Conservation (phyloP, 2,888 invertebrate species). For the Ectemnius cavifrons region DNA sequence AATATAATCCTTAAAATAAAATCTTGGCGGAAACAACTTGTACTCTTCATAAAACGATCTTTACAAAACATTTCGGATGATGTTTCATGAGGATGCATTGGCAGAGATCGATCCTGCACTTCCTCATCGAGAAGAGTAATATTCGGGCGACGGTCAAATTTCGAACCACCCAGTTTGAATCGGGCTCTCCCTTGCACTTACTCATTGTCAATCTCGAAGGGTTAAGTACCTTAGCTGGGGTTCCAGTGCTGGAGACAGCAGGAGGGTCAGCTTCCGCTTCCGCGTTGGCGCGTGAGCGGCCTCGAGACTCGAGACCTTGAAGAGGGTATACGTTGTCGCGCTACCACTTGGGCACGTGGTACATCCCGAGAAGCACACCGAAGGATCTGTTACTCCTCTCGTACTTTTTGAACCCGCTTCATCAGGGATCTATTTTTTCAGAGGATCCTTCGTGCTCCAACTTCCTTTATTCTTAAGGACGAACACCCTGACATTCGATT, state of each 20-base stretch:
- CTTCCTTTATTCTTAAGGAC: background rate
- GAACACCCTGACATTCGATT: too few relatives aligned
- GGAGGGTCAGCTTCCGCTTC: constrained; percentile 75
- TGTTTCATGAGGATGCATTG: too few relatives aligned
- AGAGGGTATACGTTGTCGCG: constrained; percentile 67
- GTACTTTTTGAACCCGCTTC: constrained; percentile 53
- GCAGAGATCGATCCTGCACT: background rate
- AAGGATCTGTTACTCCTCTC: constrained; percentile 58
- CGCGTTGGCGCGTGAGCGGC: constrained; percentile 72
- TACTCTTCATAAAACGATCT: too few relatives aligned
- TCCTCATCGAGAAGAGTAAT: background rate
- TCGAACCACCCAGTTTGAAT: constrained; percentile 53
- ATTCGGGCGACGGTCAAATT: constrained; percentile 61
- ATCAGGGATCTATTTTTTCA: constrained; percentile 47
- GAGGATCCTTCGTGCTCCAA: constrained; percentile 3
- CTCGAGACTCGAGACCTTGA: constrained; percentile 65
- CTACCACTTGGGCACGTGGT: constrained; percentile 76
- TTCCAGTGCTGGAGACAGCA: constrained; percentile 51
- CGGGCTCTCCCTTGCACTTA: constrained; percentile 34
- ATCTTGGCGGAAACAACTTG: too few relatives aligned
- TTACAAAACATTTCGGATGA: too few relatives aligned
- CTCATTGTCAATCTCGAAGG: constrained; percentile 63
- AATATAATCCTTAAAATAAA: too few relatives aligned
- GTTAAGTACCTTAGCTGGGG: constrained; percentile 66
- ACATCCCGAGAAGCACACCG: constrained; percentile 66